These are phyloP conservation scores for Mythimna loreyi DNA, from an alignment of 2,888 invertebrate species.

Conservation along the genomic window DNA sequence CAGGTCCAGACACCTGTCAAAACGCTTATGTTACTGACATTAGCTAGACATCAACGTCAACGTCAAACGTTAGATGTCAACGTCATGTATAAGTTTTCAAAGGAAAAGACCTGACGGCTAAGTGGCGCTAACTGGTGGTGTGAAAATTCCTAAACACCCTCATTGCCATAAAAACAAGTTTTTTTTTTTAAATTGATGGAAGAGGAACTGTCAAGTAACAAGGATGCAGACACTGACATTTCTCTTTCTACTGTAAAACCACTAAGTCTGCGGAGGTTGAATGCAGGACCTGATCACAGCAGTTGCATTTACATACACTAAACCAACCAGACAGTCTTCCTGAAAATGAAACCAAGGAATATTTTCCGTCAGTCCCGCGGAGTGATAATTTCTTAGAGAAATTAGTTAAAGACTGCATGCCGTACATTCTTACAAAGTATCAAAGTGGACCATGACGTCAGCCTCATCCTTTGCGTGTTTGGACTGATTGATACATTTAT, in stretches of 20 bases:
- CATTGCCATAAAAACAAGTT: too few relatives aligned
- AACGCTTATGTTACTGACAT: too few relatives aligned
- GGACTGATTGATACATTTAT: conserved; percentile 70
- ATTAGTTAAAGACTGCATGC: conserved; percentile 1
- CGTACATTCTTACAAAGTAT: conserved; percentile 13
- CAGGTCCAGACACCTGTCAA: too few relatives aligned
- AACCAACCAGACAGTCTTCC: background rate
- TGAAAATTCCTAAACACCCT: too few relatives aligned
- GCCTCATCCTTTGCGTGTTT: conserved; percentile 59
- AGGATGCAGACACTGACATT: too few relatives aligned
- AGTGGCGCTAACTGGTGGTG: too few relatives aligned
- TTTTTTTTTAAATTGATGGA: too few relatives aligned
- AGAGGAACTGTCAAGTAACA: too few relatives aligned
- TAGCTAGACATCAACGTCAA: too few relatives aligned
- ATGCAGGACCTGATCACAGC: background rate
- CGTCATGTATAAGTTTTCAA: too few relatives aligned
- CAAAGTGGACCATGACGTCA: conserved; percentile 59
- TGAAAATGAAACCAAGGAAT: background rate
- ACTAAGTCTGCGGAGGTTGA: background rate
- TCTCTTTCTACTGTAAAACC: background rate
- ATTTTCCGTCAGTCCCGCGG: background rate
- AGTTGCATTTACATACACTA: background rate
- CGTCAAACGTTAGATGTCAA: too few relatives aligned
- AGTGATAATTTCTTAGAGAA: background rate
- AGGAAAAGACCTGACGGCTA: too few relatives aligned